Percentiles rank a stretch among this genome's conserved stretches.
These are phyloP conservation scores for Acridotheres tristis DNA, from an alignment of 2,797 vertebrate genomes.

Conservation along the genomic window DNA sequence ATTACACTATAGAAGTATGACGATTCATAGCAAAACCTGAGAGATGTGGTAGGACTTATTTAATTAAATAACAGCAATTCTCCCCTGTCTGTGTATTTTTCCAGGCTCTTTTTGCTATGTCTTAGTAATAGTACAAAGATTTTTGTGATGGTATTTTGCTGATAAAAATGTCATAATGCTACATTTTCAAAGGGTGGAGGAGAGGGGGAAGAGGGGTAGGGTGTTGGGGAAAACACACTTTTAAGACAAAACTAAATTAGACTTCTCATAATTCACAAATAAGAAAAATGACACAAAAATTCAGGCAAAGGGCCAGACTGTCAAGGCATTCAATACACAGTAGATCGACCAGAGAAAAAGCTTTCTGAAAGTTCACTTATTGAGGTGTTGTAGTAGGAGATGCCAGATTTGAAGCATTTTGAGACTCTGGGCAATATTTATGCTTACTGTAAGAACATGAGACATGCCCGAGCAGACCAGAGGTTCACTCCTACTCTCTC, in stretches of 20 bases:
- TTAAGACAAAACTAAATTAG: background rate
- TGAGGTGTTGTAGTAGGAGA: background rate
- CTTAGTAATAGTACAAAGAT: background rate
- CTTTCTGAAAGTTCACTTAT: background rate
- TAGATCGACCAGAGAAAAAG: background rate
- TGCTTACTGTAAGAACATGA: background rate
- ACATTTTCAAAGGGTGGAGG: background rate
- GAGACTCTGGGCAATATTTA: background rate
- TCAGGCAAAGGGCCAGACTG: background rate
- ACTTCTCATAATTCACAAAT: background rate
- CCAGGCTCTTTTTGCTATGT: background rate
- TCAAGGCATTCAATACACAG: background rate
- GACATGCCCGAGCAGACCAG: background rate
- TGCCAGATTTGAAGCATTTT: background rate
- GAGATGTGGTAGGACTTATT: background rate
- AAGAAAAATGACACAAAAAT: background rate
- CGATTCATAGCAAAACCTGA: background rate
- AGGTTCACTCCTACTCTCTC: background rate
- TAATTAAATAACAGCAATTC: background rate
- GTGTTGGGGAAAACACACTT: background rate
- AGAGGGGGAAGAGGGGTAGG: fast-evolving
- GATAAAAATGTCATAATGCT: background rate
- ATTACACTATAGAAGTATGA: background rate
- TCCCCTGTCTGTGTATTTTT: background rate
- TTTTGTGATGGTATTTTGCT: background rate